phyloP scores from a whole-genome alignment of 2,888 invertebrate genomes.

The Tenthredo amoena region DNA sequence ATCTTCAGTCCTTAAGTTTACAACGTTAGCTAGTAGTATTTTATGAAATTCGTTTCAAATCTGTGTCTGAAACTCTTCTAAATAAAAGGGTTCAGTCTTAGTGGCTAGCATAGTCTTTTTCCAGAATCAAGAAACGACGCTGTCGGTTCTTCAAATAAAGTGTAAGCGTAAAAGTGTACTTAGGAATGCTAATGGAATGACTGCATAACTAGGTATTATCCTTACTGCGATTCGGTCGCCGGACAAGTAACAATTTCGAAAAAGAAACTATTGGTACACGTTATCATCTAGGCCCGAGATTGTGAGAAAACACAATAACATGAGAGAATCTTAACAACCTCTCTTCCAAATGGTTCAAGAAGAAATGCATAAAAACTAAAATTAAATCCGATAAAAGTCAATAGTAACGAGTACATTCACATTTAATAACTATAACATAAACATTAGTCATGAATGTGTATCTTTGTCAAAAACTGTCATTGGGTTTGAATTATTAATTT shows the following conservation, averaged over 20 bases:
- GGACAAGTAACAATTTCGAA: neutral
- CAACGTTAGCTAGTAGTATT: neutral
- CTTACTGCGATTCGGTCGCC: neutral
- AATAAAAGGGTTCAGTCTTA: constrained; percentile 24
- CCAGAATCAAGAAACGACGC: neutral
- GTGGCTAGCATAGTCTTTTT: constrained; percentile 32
- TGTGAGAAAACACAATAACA: neutral
- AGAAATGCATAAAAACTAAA: neutral
- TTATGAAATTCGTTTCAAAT: constrained; percentile 32
- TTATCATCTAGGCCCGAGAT: neutral
- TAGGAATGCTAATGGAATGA: constrained; percentile 43
- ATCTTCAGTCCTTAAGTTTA: constrained; percentile 13
- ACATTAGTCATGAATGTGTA: constrained; percentile 21
- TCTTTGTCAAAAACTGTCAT: constrained; percentile 22
- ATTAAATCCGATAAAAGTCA: neutral
- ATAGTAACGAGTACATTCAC: constrained; percentile 15
- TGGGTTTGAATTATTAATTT: neutral
- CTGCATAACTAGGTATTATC: constrained; percentile 8
- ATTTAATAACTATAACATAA: constrained; percentile 25
- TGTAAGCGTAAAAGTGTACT: constrained; percentile 39
- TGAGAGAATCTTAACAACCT: neutral
- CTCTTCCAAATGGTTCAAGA: neutral
- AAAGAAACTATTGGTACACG: neutral
- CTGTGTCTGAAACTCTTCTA: constrained; percentile 18
- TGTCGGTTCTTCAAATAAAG: neutral